phyloP scores from a whole-genome alignment of 2,113 vertebrate genomes.

The Ranitomeya imitator region DNA sequence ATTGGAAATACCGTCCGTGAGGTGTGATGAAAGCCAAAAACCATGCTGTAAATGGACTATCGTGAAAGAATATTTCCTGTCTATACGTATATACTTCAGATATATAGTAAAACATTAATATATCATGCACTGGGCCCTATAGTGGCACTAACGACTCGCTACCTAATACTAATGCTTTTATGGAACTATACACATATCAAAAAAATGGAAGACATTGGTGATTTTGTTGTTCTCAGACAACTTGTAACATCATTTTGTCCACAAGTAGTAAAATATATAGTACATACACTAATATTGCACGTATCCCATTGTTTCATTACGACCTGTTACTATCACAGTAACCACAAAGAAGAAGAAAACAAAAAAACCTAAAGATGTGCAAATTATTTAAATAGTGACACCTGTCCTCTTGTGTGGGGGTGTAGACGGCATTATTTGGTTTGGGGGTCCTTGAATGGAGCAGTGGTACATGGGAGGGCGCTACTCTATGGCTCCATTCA shows the following conservation, averaged over 20 bases:
- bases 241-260: slow-evolving; percentile 96
- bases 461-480: too few species aligned
- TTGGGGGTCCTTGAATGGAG: too few species aligned
- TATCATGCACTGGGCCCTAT: slow-evolving; percentile 93
- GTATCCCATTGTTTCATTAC: slow-evolving; percentile 73
- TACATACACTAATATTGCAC: slow-evolving; percentile 92
- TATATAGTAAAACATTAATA: slow-evolving; percentile 85
- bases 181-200: slow-evolving; percentile 99
- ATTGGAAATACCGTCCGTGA: background rate
- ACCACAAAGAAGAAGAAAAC: background rate
- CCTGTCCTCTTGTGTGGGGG: background rate
- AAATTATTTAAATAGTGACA: background rate
- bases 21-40: background rate
- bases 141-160: slow-evolving; percentile 89
- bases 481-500: too few species aligned
- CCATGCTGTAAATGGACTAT: slow-evolving; percentile 64
- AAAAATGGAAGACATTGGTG: slow-evolving; percentile 99
- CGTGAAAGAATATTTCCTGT: slow-evolving; percentile 54
- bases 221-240: slow-evolving; percentile 99
- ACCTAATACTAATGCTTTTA: slow-evolving; percentile 90
- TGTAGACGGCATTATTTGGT: background rate
- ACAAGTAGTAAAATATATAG: slow-evolving; percentile 95
- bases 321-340: background rate
- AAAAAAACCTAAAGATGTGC: background rate
- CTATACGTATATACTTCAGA: slow-evolving; percentile 71